Evolutionary conservation across 2,888 invertebrate species (phyloP).

Genomic region (Resseliella maxima): DNA sequence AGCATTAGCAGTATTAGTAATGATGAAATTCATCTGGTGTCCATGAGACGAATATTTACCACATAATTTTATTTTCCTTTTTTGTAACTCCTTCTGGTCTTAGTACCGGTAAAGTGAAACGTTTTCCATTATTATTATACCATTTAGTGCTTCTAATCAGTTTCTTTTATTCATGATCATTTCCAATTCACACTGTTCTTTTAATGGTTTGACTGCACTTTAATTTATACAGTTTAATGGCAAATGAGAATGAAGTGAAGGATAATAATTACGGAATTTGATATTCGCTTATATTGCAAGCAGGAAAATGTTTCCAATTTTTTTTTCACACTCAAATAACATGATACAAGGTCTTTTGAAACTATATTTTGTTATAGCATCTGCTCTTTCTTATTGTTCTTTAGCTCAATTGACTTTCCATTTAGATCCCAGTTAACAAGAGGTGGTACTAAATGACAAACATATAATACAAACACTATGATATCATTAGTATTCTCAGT

Average conservation of each 20-base stretch:
- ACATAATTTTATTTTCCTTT: conserved; percentile 28
- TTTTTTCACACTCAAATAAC: conserved; percentile 36
- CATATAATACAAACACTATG: background rate
- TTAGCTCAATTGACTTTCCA: conserved; percentile 22
- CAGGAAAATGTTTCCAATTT: background rate
- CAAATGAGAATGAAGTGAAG: background rate
- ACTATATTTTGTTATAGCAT: background rate
- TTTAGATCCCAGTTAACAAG: background rate
- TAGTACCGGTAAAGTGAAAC: background rate
- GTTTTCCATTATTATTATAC: background rate
- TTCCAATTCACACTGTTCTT: conserved; percentile 14
- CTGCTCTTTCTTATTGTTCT: background rate
- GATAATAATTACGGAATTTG: conserved; percentile 13
- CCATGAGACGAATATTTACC: background rate
- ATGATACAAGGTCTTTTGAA: background rate
- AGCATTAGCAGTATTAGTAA: background rate
- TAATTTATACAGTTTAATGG: conserved; percentile 6
- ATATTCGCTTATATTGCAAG: background rate
- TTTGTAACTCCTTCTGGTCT: background rate
- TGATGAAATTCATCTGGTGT: conserved; percentile 31
- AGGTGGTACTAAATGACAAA: conserved; percentile 21
- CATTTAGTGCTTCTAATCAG: conserved; percentile 22
- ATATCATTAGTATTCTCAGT: background rate
- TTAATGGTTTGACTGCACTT: background rate
- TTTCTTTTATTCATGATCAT: background rate